Base-by-base conservation (phyloP, 2,797 vertebrate species). In the Sebastes jordani region DNA sequence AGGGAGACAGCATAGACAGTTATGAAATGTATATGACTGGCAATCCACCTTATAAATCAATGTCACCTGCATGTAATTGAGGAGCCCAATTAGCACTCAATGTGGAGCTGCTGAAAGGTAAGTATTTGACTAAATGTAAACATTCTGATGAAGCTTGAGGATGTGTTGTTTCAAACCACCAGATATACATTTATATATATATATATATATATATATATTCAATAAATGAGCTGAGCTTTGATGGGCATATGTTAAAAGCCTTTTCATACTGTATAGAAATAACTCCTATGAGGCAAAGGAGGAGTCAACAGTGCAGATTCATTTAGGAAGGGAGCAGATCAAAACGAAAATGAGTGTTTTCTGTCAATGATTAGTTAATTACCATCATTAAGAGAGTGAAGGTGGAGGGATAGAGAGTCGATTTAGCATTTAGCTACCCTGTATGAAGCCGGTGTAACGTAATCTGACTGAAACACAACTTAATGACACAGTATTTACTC, bases 361-460 rank as follows among this genome's bases (percentile, higher is more conserved):
- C 11, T n/a, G 2, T 34, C 25, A 16, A 30, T 16, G 22, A 58
- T 22, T 8, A n/a, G 36, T 5, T 0, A 29, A 63, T 52, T 3
- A 34, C 2, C 4, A 67, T 38, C 3, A 75, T 18, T 38, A 36
- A 42, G 25, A 66, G 11, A 42, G 11, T 5, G 42, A 14, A 38
- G 2, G 42, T 56, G 42, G 49, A 46, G 14, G 18, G 8, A 72
- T 27, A 63, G 4, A 49, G 22, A 11, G 7, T 34, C 54, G 13
- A 52, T 75, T 61, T 74, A 81, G 49, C 59, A 61, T 62, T 1
- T 22, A 70, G 82, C 76, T 69, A 52, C 4, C 29, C 36, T 55
- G 59, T 10, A 14, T 22, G 63, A 66, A 59, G 46, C 22, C 80
- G 9, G 9, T 82, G 30, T 13, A 23, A 38, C 34, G 34, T 25